phyloP scores from a whole-genome alignment of 2,113 vertebrate genomes.

The Cyanocitta stelleri region DNA sequence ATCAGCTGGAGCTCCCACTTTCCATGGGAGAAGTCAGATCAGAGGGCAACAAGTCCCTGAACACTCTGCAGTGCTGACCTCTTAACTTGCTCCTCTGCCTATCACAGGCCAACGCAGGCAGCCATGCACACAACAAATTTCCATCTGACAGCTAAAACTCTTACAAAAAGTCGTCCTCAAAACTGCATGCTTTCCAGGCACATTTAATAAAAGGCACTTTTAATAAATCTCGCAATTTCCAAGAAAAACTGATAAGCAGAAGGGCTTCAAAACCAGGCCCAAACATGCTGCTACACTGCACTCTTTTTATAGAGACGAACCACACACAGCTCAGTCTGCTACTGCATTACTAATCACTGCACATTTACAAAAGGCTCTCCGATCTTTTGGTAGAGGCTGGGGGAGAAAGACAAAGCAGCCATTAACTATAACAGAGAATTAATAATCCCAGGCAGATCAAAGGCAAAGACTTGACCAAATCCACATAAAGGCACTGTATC shows the following conservation, averaged over 20 bases:
- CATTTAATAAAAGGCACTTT: background rate
- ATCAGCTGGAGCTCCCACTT: background rate
- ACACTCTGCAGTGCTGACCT: background rate
- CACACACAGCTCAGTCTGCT: background rate
- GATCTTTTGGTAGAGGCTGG: background rate
- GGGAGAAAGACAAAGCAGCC: background rate
- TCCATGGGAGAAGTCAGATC: background rate
- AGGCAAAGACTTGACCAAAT: background rate
- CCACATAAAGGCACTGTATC: background rate
- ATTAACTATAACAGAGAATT: background rate
- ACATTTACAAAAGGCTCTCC: background rate
- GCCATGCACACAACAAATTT: background rate
- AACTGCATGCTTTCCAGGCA: background rate
- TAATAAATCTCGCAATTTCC: background rate
- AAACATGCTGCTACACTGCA: background rate
- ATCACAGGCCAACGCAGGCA: background rate
- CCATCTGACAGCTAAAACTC: background rate
- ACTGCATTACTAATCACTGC: background rate
- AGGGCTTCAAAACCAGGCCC: background rate
- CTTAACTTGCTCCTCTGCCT: background rate
- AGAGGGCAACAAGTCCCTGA: background rate
- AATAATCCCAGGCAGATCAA: background rate
- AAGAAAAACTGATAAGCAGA: background rate
- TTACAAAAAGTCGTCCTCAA: background rate
- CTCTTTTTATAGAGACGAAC: background rate